Evolutionary conservation across 1,140 invertebrate genomes (phyloP).

Genomic region (Limonius californicus): DNA sequence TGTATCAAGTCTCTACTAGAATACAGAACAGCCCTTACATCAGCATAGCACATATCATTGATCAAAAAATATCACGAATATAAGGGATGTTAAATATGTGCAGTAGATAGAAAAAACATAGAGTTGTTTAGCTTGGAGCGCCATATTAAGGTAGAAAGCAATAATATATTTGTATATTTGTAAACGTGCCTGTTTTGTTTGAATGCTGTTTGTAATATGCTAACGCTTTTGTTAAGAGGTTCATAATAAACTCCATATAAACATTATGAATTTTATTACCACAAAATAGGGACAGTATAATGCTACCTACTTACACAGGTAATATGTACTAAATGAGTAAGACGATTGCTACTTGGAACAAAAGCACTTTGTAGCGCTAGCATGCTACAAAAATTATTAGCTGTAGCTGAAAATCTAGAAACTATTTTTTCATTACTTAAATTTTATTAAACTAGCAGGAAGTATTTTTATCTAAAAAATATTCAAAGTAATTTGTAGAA

Average conservation of each 20-base stretch:
- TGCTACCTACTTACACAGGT: neutral
- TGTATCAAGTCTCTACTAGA: slow-evolving; percentile 12
- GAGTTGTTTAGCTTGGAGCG: neutral
- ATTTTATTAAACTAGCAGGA: too few species aligned
- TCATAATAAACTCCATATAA: slow-evolving; percentile 17
- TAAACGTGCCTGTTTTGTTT: slow-evolving; percentile 31
- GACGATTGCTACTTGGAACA: too few species aligned
- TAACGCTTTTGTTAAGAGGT: slow-evolving; percentile 28
- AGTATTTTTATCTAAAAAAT: too few species aligned
- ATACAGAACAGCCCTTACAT: slow-evolving; percentile 18
- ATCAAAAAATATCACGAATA: slow-evolving; percentile 9
- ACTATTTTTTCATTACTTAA: too few species aligned
- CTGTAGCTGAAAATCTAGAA: too few species aligned
- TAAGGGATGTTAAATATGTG: slow-evolving; percentile 7
- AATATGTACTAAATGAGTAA: neutral
- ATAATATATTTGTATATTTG: slow-evolving; percentile 39
- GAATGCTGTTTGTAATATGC: slow-evolving; percentile 5
- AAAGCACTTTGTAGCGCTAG: too few species aligned
- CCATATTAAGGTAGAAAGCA: slow-evolving; percentile 26
- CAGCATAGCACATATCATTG: slow-evolving; percentile 23
- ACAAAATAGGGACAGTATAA: slow-evolving; percentile 7
- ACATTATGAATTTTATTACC: slow-evolving; percentile 9
- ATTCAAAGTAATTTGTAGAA: too few species aligned
- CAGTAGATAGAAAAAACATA: neutral
- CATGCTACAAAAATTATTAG: too few species aligned